phyloP scores from a whole-genome alignment of 1,140 invertebrate species.

The Magallana ariakensis region DNA sequence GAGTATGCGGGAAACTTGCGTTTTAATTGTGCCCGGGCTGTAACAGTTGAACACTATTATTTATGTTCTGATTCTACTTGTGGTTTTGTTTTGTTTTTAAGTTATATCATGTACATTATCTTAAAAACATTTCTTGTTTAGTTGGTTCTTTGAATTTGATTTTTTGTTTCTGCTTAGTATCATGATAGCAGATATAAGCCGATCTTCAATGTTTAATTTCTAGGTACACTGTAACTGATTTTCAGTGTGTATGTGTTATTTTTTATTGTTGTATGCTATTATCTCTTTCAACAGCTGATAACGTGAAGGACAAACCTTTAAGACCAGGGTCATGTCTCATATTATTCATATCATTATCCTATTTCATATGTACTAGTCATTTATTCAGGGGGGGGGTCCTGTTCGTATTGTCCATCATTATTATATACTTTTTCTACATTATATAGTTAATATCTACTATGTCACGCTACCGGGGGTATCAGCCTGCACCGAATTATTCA shows the following conservation, averaged over 20 bases:
- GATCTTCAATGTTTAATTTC: background rate
- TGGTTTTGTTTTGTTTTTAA: background rate
- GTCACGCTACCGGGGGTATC: background rate
- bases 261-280: background rate
- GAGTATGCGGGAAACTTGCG: slow-evolving; percentile 1
- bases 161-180: background rate
- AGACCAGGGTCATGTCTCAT: slow-evolving; percentile 29
- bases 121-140: no score
- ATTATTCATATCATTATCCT: background rate
- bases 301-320: background rate
- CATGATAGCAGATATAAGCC: background rate
- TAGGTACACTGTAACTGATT: background rate
- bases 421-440: no score
- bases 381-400: no score
- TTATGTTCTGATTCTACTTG: no score
- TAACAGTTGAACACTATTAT: background rate
- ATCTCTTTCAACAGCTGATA: background rate
- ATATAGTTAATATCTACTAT: background rate
- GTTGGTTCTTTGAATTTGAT: background rate
- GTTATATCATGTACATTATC: no score
- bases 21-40: background rate
- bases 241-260: background rate
- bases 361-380: no score
- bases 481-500: background rate
- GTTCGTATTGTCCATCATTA: no score